Evolutionary conservation across 2,797 vertebrate species (phyloP).

Genomic region (Coregonus suidteri): DNA sequence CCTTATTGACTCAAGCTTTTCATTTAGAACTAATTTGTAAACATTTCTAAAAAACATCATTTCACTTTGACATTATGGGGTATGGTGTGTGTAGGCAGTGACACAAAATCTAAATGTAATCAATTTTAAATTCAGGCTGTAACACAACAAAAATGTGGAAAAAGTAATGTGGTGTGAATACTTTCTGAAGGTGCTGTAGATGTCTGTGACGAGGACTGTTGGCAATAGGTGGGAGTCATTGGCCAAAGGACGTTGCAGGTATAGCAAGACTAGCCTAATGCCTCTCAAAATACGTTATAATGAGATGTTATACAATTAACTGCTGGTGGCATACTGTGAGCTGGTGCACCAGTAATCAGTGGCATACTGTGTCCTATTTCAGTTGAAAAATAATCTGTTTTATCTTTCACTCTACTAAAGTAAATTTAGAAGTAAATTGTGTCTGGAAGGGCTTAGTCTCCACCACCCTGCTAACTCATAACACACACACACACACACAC

Average conservation of each 20-base stretch:
- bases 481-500: neutral
- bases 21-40: too few species aligned
- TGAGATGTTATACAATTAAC: neutral
- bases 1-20: too few species aligned
- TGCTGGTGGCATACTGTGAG: neutral
- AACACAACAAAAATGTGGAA: too few species aligned
- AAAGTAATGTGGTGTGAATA: neutral
- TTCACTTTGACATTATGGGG: too few species aligned
- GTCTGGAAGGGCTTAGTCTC: neutral
- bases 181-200: conserved; percentile 5
- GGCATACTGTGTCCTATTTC: neutral
- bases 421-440: neutral
- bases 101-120: too few species aligned
- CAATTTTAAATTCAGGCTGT: too few species aligned
- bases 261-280: neutral
- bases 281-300: neutral
- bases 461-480: neutral
- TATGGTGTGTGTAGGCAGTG: too few species aligned
- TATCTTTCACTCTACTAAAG: neutral
- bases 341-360: neutral
- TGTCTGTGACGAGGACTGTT: conserved; percentile 50
- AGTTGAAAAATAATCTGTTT: neutral
- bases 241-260: neutral
- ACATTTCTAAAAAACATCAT: too few species aligned
- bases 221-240: conserved; percentile 28